A percentile compares a stretch with the other conserved stretches of the same genome.
Conservation (phyloP, 1,140 invertebrate genomes). For the Trichomalopsis sarcophagae region DNA sequence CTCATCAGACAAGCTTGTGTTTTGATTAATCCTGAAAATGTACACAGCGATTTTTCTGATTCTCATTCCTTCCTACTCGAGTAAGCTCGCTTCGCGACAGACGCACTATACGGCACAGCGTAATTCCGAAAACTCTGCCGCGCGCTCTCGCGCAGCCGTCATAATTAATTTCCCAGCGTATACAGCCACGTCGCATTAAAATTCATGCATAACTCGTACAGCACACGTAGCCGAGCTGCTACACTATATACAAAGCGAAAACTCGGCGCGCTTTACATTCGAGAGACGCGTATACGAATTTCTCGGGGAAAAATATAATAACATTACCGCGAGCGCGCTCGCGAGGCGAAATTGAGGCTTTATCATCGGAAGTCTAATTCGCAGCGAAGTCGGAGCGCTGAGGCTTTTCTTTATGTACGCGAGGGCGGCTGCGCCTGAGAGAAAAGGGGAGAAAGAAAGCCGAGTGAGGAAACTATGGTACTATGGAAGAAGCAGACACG, state of each 20-base stretch:
- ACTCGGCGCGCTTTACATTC: neutral
- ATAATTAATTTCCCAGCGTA: no score
- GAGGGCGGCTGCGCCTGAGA: neutral
- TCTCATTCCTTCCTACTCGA: neutral
- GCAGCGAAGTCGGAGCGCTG: neutral
- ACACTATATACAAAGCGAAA: neutral
- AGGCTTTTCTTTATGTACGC: neutral
- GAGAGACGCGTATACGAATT: neutral
- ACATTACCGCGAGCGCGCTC: neutral
- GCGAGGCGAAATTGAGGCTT: neutral
- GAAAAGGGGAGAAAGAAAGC: neutral
- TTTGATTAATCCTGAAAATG: neutral
- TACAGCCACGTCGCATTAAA: neutral
- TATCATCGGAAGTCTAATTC: constrained; percentile 27
- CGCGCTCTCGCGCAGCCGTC: neutral
- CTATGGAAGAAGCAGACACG: neutral
- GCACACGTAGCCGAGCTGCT: neutral
- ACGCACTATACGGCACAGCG: no score
- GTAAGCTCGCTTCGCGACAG: neutral
- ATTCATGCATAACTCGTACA: constrained; percentile 49
- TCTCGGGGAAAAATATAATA: neutral
- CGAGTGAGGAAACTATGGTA: no score
- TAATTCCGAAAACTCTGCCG: neutral
- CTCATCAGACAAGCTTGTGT: neutral
- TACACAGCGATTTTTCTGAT: neutral